Evolutionary conservation across 1,140 invertebrate genomes (phyloP).

Genomic region (Atta colombica): DNA sequence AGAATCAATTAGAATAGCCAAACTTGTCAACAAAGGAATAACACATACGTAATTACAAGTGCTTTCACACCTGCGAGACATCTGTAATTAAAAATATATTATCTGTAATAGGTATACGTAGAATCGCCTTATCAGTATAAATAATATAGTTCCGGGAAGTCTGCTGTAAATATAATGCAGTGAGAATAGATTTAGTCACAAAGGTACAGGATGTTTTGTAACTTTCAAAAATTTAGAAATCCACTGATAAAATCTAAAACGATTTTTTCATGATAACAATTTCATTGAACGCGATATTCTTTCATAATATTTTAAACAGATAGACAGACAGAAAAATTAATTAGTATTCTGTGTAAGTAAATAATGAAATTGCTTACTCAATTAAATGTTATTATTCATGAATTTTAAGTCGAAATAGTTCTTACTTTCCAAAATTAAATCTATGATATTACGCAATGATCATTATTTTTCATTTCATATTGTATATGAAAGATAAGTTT

Average conservation of each 20-base stretch:
- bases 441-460: not conserved
- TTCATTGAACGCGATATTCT: not conserved
- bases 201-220: not conserved
- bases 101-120: not conserved
- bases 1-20: not conserved
- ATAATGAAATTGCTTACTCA: not conserved
- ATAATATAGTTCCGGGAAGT: slow-evolving; percentile 35
- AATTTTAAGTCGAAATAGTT: not conserved
- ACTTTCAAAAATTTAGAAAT: not conserved
- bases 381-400: slow-evolving; percentile 11
- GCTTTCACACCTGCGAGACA: not conserved
- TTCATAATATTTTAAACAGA: slow-evolving; percentile 1
- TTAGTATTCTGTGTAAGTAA: not conserved
- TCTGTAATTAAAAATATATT: slow-evolving; percentile 36
- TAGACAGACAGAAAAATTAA: not conserved
- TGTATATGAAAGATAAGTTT: not conserved
- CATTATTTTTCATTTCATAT: not conserved
- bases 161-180: not conserved
- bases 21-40: not conserved
- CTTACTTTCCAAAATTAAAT: not conserved
- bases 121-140: slow-evolving; percentile 34
- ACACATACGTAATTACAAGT: not conserved
- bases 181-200: not conserved
- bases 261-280: not conserved
- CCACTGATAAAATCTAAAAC: not conserved